phyloP scores from a whole-genome alignment of 2,113 vertebrate genomes.

The Tachysurus fulvidraco region DNA sequence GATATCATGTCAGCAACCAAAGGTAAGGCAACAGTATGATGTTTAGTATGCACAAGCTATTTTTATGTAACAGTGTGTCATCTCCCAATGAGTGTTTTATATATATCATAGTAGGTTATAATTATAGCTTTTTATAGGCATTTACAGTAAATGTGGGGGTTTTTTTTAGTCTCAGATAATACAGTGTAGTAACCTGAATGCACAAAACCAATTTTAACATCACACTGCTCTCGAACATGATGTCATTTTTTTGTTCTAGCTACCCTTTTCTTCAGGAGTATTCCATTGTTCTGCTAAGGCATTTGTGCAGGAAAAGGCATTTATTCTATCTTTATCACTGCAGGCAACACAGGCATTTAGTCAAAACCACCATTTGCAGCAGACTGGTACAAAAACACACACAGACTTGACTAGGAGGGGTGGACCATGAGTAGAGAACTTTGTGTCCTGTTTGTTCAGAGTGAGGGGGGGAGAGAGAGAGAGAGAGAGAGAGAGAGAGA shows the following conservation, averaged over 20 bases:
- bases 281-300: slow-evolving; percentile 11
- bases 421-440: slow-evolving; percentile 34
- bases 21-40: not conserved
- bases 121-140: not conserved
- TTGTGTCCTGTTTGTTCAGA: slow-evolving; percentile 34
- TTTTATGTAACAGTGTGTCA: not conserved
- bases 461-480: not conserved
- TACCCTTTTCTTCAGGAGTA: not conserved
- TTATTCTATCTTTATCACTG: slow-evolving; percentile 29
- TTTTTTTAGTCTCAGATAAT: slow-evolving; percentile 25
- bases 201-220: not conserved
- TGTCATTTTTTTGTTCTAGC: not conserved
- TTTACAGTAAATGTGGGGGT: not conserved
- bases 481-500: slow-evolving; percentile 11
- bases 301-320: slow-evolving; percentile 2
- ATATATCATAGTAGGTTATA: slow-evolving; percentile 17
- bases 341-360: slow-evolving; percentile 32
- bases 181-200: not conserved
- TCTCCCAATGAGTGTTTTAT: not conserved
- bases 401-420: slow-evolving; percentile 27
- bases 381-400: slow-evolving; percentile 41
- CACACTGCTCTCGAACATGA: not conserved
- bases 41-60: not conserved
- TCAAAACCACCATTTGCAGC: slow-evolving; percentile 37
- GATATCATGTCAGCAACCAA: not conserved